phyloP scores from a whole-genome alignment of 2,888 invertebrate species.

The Caenorhabditis parvicauda region DNA sequence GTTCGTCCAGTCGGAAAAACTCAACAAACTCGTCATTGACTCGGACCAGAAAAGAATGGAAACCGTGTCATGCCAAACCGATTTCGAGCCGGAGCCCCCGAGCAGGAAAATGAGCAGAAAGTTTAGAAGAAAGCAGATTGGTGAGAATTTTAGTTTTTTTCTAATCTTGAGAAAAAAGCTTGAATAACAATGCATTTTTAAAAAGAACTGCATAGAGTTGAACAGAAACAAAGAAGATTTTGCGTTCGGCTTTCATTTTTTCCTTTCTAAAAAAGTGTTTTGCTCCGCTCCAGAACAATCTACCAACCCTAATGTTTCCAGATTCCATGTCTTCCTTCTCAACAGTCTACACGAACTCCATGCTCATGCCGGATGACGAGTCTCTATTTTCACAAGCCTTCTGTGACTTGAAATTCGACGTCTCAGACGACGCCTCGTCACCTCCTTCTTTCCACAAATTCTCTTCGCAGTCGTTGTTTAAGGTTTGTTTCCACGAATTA shows the following conservation, averaged over 20 bases:
- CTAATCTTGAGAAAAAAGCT: not conserved
- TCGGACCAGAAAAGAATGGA: conserved; percentile 21
- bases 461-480: conserved; percentile 31
- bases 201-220: no score
- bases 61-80: conserved; percentile 26
- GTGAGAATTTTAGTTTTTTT: not conserved
- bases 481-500: conserved; percentile 15
- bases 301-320: no score
- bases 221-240: no score
- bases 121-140: conserved; percentile 12
- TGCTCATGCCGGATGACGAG: conserved; percentile 44
- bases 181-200: no score
- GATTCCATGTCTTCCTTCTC: conserved; percentile 35
- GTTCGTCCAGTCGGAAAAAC: conserved; percentile 40
- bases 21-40: conserved; percentile 45
- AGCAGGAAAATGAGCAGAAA: conserved; percentile 6
- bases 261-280: no score
- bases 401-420: conserved; percentile 48
- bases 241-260: no score
- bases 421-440: conserved; percentile 13
- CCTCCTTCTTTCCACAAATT: conserved; percentile 16
- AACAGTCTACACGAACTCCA: conserved; percentile 20
- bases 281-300: no score
- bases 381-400: conserved; percentile 53
- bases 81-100: conserved; percentile 5